Evolutionary conservation across 1,140 invertebrate genomes (phyloP), one percentile per base, ranked within the genome.

Genomic region (Apocrypta bakeri): DNA sequence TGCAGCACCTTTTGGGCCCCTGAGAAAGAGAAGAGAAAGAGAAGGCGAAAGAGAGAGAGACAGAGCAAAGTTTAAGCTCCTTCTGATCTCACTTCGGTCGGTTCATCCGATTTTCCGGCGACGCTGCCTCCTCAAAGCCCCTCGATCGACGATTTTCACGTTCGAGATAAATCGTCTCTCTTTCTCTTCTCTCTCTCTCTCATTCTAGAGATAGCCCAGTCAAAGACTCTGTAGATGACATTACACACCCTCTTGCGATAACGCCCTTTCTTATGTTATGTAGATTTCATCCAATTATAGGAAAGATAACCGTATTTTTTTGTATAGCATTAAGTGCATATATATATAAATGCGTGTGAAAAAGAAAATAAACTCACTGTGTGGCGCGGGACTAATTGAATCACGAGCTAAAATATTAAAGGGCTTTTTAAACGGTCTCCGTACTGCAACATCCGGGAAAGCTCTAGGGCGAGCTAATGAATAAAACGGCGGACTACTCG

Each of bases 41-140:
- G 25, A 4, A 12, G 6, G 69, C 2, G 69, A n/a, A 25, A 64
- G 63, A 80, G 82, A 83, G 82, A 77, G 48, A 72, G 7, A 66
- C 73, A 79, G 72, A 71, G 78, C 33, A 75, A 77, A 79, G 72
- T 84, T 84, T 72, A 86, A 83, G 82, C 82, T 69, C 68, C 80
- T 33, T 74, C 78, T 81, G 79, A 84, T 83, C 81, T 79, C 56
- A 31, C 72, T 79, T 64, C 61, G 64, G 33, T 37, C 33, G 56
- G 71, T 78, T 84, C 81, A 81, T 84, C 81, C 83, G 83, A 84
- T 85, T 85, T 79, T 40, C 79, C 68, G 48, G 75, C 79, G 33
- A 75, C 42, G 29, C 42, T 69, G 77, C 31, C 61, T 69, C 73
- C 66, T 61, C 69, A 66, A 64, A 74, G 72, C 8, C 27, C 56